Evolutionary conservation across 1,140 invertebrate species (phyloP), one percentile per base, ranked within the genome.

Genomic region (Anastrepha obliqua): DNA sequence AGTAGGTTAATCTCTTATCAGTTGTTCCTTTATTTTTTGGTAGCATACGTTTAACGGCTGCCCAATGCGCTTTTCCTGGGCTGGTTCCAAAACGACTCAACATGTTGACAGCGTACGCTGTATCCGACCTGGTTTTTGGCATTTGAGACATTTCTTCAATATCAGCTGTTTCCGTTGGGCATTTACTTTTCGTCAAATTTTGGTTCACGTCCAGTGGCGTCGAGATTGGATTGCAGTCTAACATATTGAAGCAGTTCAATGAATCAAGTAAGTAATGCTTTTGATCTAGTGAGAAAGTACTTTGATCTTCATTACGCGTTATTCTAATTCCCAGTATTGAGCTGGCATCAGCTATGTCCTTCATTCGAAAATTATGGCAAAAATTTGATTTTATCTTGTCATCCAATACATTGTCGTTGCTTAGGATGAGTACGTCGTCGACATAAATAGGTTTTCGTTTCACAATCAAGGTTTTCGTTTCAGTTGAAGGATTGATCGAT

Each of bases 91-190:
- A 93, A 86, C 88, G 60, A 88, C 89, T 90, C 17, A 88, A 81
- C 2, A 55, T 64, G 70, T 89, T 90, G 7, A 89, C 88, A 9
- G 87, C 89, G 20, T 89, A 90, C 64, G 90, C 87, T 47, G 94
- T 92, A 88, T 94, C 92, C 29, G 93, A 93, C 87, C 93, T 87
- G 13, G 9, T 85, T 44, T 58, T 92, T 9, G 13, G 89, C 88
- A 89, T 88, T 91, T 86, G 88, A 85, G 3, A 78, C 81, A 87
- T 86, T 62, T 62, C 70, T 55, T 55, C 13, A 9, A 62, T 88
- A 85, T 86, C 88, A 74, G 87, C 87, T 70, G 88, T 86, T 17
- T 55, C 87, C 51, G 89, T 86, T 64, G 81, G 88, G 81, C 42
- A 44, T 64, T 85, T 87, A 86, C 90, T 20, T 74, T 74, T 74